A percentile compares a stretch with the other conserved stretches of the same genome.
These are phyloP conservation scores for Neopelma chrysocephalum DNA, from an alignment of 2,797 vertebrate species.

Conservation along the genomic window DNA sequence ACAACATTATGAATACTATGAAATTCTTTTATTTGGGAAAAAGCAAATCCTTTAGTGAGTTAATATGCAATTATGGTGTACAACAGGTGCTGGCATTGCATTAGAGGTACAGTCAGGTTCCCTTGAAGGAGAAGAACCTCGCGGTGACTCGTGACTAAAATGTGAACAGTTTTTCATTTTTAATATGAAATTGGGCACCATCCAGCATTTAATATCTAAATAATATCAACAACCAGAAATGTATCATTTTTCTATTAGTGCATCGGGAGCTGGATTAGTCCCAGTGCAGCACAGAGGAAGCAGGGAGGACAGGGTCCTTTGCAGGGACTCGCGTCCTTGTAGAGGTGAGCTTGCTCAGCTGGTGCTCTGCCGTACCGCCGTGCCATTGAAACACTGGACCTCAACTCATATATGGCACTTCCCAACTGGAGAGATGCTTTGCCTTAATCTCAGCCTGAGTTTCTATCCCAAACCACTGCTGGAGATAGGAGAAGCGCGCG, in stretches of 20 bases:
- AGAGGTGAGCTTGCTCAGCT: background rate
- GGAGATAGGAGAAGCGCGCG: background rate
- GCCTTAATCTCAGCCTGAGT: background rate
- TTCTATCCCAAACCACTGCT: background rate
- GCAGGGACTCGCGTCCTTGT: rapidly evolving
- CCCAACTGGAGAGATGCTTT: background rate
- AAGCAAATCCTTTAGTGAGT: background rate
- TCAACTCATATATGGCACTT: background rate
- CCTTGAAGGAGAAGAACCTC: background rate
- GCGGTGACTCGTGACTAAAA: background rate
- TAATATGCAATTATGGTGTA: background rate
- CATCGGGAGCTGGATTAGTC: background rate
- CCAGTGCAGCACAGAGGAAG: background rate
- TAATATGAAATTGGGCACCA: background rate
- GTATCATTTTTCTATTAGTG: background rate
- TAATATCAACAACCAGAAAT: background rate
- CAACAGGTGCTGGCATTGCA: background rate
- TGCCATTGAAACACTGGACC: rapidly evolving
- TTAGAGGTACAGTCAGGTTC: background rate
- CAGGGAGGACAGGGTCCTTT: background rate
- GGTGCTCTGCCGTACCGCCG: rapidly evolving
- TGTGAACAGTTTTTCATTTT: background rate
- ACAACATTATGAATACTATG: background rate
- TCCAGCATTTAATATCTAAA: background rate
- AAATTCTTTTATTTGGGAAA: background rate